Evolutionary conservation across 1,140 invertebrate genomes (phyloP).

Genomic region (Lucilia cuprina): DNA sequence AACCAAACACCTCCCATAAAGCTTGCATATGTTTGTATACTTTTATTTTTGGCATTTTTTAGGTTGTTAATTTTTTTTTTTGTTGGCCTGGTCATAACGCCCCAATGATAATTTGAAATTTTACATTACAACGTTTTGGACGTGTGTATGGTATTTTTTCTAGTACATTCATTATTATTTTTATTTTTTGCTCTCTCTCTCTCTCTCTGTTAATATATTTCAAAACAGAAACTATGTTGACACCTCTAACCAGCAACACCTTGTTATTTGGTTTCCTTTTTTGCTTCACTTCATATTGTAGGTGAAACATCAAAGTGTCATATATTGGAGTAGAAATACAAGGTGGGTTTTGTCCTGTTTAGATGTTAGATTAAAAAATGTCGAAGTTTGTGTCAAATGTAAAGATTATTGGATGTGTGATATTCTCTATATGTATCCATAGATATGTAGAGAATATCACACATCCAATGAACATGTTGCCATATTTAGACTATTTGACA

Average conservation of each 20-base stretch:
- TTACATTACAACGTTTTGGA: background rate
- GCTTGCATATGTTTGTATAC: no score
- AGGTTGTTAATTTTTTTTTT: no score
- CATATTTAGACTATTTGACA: no score
- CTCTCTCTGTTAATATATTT: background rate
- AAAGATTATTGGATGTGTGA: no score
- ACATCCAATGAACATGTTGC: no score
- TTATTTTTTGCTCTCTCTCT: background rate
- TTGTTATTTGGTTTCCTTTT: background rate
- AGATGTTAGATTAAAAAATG: no score
- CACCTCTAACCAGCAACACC: background rate
- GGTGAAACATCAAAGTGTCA: background rate
- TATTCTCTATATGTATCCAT: no score
- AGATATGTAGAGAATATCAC: no score
- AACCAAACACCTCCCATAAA: background rate
- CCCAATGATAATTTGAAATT: slow-evolving; percentile 2
- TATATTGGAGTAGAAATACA: background rate
- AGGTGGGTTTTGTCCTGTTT: background rate
- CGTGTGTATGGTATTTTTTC: background rate
- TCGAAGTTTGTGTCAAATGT: no score
- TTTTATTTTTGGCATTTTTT: background rate
- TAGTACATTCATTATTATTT: background rate
- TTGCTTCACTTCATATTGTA: background rate
- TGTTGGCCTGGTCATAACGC: background rate
- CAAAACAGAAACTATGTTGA: no score